phyloP scores from a whole-genome alignment of 1,140 invertebrate genomes.

The Caenorhabditis tropicalis region DNA sequence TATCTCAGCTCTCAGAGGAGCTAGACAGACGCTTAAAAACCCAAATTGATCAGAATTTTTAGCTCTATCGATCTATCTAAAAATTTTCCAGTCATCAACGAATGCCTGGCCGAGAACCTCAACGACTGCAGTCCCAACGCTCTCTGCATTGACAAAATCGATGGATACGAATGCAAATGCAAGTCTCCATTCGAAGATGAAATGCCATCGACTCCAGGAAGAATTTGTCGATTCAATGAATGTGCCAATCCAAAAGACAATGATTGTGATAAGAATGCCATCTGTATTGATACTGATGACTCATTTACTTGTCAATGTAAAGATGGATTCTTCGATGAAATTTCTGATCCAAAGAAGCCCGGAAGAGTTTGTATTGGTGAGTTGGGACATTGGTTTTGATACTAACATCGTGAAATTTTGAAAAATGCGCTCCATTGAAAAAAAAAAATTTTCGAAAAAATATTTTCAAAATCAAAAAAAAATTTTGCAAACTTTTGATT shows the following conservation, averaged over 20 bases:
- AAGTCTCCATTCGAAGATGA: conserved; percentile 56
- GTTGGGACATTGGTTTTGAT: background rate
- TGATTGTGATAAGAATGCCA: conserved; percentile 69
- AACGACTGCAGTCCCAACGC: conserved; percentile 61
- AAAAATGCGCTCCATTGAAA: no score
- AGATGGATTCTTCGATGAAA: conserved; percentile 65
- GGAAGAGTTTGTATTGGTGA: conserved; percentile 58
- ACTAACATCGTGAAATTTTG: no score
- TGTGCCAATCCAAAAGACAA: conserved; percentile 59
- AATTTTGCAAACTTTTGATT: no score
- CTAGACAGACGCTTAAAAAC: no score
- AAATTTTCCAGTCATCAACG: conserved; percentile 59
- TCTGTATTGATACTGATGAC: conserved; percentile 66
- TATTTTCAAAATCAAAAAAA: no score
- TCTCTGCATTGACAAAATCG: conserved; percentile 59
- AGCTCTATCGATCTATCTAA: no score
- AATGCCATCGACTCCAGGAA: conserved; percentile 63
- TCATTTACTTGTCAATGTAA: conserved; percentile 61
- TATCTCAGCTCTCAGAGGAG: no score
- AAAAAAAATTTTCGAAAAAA: no score
- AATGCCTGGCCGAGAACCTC: conserved; percentile 56
- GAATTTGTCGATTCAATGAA: conserved; percentile 64
- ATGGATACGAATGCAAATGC: conserved; percentile 60
- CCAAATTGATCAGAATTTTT: no score
- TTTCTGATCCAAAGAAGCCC: conserved; percentile 52